Conservation (phyloP, 2,797 vertebrate genomes). For the Pristis pectinata region DNA sequence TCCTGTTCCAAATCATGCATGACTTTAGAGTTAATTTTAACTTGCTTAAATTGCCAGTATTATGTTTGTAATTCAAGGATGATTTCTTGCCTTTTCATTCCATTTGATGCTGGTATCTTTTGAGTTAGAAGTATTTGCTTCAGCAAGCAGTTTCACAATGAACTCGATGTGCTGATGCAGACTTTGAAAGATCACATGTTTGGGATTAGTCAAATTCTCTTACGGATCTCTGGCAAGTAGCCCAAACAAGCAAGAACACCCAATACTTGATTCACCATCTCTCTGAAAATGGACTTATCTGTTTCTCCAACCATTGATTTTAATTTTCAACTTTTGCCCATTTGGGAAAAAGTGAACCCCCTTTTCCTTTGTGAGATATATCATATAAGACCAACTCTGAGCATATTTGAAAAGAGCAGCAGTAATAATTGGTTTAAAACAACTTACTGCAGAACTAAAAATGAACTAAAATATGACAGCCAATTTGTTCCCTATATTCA, state of each 20-base stretch:
- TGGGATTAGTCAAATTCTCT: not conserved
- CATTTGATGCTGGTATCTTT: not conserved
- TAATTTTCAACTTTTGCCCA: not conserved
- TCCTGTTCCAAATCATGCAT: not conserved
- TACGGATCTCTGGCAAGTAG: not conserved
- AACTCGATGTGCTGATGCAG: not conserved
- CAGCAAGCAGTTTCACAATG: not conserved
- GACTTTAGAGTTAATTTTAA: not conserved
- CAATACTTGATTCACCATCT: not conserved
- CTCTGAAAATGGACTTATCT: not conserved
- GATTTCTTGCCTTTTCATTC: not conserved
- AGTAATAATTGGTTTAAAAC: not conserved
- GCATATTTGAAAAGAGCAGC: not conserved
- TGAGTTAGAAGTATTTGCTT: not conserved
- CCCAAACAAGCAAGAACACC: not conserved
- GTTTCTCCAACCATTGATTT: not conserved
- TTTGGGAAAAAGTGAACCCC: not conserved
- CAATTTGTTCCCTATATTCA: constrained; percentile 2
- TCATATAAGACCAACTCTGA: not conserved
- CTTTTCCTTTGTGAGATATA: not conserved
- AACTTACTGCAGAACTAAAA: not conserved
- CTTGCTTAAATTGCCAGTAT: not conserved
- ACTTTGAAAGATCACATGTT: not conserved
- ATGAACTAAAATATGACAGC: not conserved
- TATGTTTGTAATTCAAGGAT: not conserved